phyloP scores from a whole-genome alignment of 2,888 invertebrate genomes.

The Neoitamus cyanurus region DNA sequence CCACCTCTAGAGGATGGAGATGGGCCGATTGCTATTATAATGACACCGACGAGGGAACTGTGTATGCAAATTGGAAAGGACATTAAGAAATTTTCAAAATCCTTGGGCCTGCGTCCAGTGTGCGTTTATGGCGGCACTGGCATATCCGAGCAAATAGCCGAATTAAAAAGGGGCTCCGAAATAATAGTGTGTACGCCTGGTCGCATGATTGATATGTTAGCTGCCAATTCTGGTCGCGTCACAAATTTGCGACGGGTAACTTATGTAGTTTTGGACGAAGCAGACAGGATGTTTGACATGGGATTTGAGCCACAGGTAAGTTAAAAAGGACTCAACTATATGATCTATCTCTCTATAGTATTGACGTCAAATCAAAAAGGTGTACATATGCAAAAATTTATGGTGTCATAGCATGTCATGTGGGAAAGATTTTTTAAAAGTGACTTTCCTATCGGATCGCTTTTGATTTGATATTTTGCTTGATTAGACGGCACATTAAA shows the following conservation, averaged over 20 bases:
- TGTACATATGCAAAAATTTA: too few relatives aligned
- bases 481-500: too few relatives aligned
- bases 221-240: conserved; percentile 97
- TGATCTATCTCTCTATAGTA: too few relatives aligned
- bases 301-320: conserved; percentile 82
- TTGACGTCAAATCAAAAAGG: too few relatives aligned
- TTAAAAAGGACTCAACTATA: neutral
- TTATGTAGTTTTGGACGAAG: conserved; percentile 97
- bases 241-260: conserved; percentile 97
- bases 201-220: conserved; percentile 99
- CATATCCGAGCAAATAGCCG: conserved; percentile 91
- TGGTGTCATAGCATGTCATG: too few relatives aligned
- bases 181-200: conserved; percentile 99
- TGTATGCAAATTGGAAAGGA: conserved; percentile 99
- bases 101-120: conserved; percentile 85
- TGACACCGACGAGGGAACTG: conserved; percentile 97
- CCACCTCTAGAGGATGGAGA: conserved; percentile 93
- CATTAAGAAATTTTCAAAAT: conserved; percentile 93
- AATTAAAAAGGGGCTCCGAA: conserved; percentile 95
- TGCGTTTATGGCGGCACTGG: conserved; percentile 99
- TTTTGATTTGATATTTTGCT: too few relatives aligned
- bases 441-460: too few relatives aligned
- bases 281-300: conserved; percentile 99
- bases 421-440: too few relatives aligned
- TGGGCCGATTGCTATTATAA: conserved; percentile 95